Percentiles rank a stretch among this genome's conserved stretches.
phyloP scores from a whole-genome alignment of 1,140 invertebrate species.

The Branchinecta lindahli region DNA sequence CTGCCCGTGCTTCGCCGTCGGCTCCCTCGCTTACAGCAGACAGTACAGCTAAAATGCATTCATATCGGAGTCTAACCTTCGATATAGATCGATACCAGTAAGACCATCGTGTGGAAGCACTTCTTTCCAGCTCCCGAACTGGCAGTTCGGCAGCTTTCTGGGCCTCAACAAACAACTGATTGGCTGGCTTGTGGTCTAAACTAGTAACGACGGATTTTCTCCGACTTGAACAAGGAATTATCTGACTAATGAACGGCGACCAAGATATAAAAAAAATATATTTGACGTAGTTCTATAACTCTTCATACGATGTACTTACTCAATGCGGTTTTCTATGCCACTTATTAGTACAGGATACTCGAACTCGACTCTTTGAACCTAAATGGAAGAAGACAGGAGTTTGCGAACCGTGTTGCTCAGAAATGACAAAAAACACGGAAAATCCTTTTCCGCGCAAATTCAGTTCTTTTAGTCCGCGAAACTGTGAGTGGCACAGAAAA shows the following conservation, averaged over 20 bases:
- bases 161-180: constrained; percentile 8
- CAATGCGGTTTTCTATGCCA: constrained; percentile 5
- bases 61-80: background rate
- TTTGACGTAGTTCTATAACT: constrained; percentile 9
- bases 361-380: constrained; percentile 8
- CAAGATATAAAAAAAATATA: constrained; percentile 9
- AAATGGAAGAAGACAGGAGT: constrained; percentile 8
- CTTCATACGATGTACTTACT: constrained; percentile 8
- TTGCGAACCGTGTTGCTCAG: background rate
- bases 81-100: constrained; percentile 6
- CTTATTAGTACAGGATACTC: constrained; percentile 5
- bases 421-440: constrained; percentile 9
- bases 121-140: constrained; percentile 1
- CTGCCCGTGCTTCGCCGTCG: constrained; percentile 7
- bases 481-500: constrained; percentile 8
- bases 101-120: constrained; percentile 4
- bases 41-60: constrained; percentile 8
- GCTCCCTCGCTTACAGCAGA: constrained; percentile 4
- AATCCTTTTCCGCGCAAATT: constrained; percentile 9
- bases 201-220: constrained; percentile 8
- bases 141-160: constrained; percentile 4
- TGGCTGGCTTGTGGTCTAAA: constrained; percentile 5
- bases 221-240: constrained; percentile 8
- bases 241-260: constrained; percentile 8
- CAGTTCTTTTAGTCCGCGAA: constrained; percentile 8